These are phyloP conservation scores for Cyclophora punctaria DNA, from an alignment of 2,888 invertebrate species.

Conservation along the genomic window DNA sequence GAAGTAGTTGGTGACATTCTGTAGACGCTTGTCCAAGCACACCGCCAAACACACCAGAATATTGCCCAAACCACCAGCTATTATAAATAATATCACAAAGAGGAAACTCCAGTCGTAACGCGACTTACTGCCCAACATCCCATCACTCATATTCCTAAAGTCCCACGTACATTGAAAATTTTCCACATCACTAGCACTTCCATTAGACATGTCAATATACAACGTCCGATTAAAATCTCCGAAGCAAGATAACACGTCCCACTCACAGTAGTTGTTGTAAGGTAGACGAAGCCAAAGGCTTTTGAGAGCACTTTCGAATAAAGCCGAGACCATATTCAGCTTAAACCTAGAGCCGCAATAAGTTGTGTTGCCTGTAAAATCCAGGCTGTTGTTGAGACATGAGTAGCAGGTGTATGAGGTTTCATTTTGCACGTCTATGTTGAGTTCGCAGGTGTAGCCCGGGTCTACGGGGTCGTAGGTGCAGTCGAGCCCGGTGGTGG, in stretches of 20 bases:
- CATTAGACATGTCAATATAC: constrained; percentile 39
- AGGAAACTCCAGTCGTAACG: constrained; percentile 88
- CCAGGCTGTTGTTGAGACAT: constrained; percentile 45
- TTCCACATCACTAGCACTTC: constrained; percentile 32
- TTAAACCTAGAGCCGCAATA: constrained; percentile 57
- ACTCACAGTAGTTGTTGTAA: constrained; percentile 41
- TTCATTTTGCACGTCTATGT: constrained; percentile 64
- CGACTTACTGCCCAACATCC: constrained; percentile 27
- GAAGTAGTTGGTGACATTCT: constrained; percentile 97
- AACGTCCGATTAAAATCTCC: constrained; percentile 54
- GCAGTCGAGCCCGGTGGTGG: constrained; percentile 45
- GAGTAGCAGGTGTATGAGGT: constrained; percentile 56
- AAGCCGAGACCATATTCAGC: constrained; percentile 50
- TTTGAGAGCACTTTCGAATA: constrained; percentile 61
- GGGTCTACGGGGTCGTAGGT: constrained; percentile 23
- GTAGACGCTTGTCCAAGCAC: constrained; percentile 89
- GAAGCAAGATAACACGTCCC: constrained; percentile 49
- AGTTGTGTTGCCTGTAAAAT: constrained; percentile 45
- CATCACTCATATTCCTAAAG: constrained; percentile 38
- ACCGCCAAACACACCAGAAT: constrained; percentile 95
- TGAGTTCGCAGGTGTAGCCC: constrained; percentile 44
- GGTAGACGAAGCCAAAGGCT: constrained; percentile 59
- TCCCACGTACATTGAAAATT: constrained; percentile 58
- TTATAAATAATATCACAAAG: constrained; percentile 88
- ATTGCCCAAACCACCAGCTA: constrained; percentile 93